Evolutionary conservation across 1,140 invertebrate species (phyloP), one percentile per base, ranked within the genome.

Genomic region (Diorhabda elongata): DNA sequence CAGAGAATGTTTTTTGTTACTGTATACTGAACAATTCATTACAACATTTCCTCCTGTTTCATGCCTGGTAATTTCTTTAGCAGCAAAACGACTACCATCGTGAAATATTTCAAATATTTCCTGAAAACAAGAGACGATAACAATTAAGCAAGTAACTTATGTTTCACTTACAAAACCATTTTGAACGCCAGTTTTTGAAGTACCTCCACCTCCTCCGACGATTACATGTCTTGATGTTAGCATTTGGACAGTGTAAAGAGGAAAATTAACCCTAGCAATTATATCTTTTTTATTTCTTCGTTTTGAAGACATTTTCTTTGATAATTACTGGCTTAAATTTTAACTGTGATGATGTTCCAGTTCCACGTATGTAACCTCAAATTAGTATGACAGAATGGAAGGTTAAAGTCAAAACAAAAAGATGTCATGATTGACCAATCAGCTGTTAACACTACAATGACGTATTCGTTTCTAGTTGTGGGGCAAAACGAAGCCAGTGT

Each of bases 161-260:
- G 57, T 9, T 6, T 8, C 69, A 87, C 90, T 88, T 83, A 93
- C 95, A 85, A 98, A 96, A 82, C 94, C 93, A 87, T 99, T 98
- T 11, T 91, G 89, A 68, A 99, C 92, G 42, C 97, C 97, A 58
- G 96, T 98, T 83, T 96, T 98, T 26, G 95, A 91, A 11, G 92
- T 91, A 61, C 97, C 97, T 66, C 97, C 97, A 61, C 97, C 97
- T 58, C 97, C 97, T 71, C 92, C 96, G 44, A 98, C 94, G 60
- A 98, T 82, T 76, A 98, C 90, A 84, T 98, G 95, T 69, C 95
- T 88, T 82, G 91, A 94, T 43, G 93, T 95, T 45, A 99, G 83
- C 83, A 93, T 92, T 81, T 95, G 91, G 42, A 98, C 84, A 2
- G 91, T 90, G 81, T 98, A 99, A 26, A 96, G 84, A 0, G 96